Conservation (phyloP, 2,888 invertebrate species). For the Drymonia ruficornis region DNA sequence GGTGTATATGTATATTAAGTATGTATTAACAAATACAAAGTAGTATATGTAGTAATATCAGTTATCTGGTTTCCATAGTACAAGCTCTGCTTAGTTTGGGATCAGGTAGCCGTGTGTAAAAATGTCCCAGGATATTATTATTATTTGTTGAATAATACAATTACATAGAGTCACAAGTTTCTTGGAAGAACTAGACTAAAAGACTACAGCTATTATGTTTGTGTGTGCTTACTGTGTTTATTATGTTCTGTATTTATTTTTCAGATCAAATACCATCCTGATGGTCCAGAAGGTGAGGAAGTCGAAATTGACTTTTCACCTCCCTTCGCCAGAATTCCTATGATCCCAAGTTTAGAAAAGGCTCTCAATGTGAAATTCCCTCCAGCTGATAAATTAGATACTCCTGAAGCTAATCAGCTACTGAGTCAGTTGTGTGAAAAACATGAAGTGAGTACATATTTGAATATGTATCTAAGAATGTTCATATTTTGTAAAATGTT, state of each 20-base stretch:
- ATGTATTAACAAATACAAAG: too few relatives aligned
- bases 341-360: conserved; percentile 96
- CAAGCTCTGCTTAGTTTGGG: too few relatives aligned
- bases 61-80: too few relatives aligned
- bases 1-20: too few relatives aligned
- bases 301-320: conserved; percentile 98
- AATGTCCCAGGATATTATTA: too few relatives aligned
- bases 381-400: conserved; percentile 86
- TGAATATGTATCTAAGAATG: not conserved
- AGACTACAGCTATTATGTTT: too few relatives aligned
- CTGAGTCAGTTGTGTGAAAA: conserved; percentile 93
- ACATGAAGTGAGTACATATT: conserved; percentile 72
- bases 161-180: too few relatives aligned
- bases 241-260: conserved; percentile 18
- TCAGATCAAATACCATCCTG: conserved; percentile 93
- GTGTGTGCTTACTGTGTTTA: too few relatives aligned
- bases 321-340: conserved; percentile 96
- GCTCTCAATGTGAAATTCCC: conserved; percentile 91
- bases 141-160: too few relatives aligned
- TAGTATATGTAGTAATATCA: too few relatives aligned
- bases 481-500: not conserved
- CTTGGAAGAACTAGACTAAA: too few relatives aligned
- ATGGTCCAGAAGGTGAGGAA: conserved; percentile 92
- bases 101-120: too few relatives aligned
- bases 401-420: conserved; percentile 89